Conservation (phyloP, 2,113 vertebrate genomes). For the Apodemus sylvaticus region DNA sequence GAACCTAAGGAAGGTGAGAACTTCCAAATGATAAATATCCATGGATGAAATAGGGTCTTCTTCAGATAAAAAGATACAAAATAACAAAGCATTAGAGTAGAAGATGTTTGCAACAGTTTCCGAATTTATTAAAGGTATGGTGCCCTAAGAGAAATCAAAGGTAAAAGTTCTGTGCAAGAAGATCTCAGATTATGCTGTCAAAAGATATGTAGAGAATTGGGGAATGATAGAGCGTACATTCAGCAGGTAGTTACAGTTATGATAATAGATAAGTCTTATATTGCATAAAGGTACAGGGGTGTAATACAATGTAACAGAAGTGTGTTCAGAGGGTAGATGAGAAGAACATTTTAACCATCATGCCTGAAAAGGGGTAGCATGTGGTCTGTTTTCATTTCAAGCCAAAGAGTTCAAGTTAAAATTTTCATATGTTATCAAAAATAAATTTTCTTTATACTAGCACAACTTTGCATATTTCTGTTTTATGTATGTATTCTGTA, state of each 20-base stretch:
- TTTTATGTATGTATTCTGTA: not conserved
- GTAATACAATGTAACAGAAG: not conserved
- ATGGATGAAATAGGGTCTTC: not conserved
- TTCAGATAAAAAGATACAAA: not conserved
- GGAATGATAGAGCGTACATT: not conserved
- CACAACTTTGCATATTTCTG: not conserved
- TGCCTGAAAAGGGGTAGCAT: not conserved
- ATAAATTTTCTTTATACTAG: not conserved
- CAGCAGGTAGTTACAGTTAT: not conserved
- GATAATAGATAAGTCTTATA: not conserved
- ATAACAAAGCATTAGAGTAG: not conserved
- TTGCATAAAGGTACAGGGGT: not conserved
- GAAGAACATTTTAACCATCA: not conserved
- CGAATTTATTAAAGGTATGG: not conserved
- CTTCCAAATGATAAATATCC: not conserved
- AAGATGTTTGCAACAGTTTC: not conserved
- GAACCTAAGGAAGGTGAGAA: not conserved
- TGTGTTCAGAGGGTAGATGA: not conserved
- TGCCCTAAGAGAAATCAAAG: not conserved
- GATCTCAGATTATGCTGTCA: not conserved
- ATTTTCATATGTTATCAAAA: not conserved
- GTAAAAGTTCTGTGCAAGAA: not conserved
- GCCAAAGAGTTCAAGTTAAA: slow-evolving; percentile 22
- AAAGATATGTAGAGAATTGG: not conserved
- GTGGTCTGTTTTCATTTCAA: not conserved